Evolutionary conservation across 2,113 vertebrate genomes (phyloP).

Genomic region (Heterotilapia buettikoferi): DNA sequence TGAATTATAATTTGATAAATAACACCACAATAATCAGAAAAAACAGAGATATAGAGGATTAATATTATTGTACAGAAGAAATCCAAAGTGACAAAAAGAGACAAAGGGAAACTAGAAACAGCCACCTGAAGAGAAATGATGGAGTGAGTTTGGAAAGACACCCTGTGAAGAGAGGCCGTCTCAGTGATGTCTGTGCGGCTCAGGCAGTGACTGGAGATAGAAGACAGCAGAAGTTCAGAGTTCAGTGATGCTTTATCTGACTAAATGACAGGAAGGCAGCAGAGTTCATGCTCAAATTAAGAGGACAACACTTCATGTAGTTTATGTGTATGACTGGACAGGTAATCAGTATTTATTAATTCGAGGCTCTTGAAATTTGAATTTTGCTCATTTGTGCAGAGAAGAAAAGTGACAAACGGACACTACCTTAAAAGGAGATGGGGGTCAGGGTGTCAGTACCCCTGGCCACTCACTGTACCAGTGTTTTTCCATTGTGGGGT

Average conservation of each 20-base stretch:
- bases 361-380: too few species aligned
- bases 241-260: neutral
- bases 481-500: too few species aligned
- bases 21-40: constrained; percentile 37
- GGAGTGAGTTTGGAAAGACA: constrained; percentile 20
- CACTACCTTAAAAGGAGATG: too few species aligned
- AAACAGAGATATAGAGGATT: constrained; percentile 63
- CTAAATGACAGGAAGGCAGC: neutral
- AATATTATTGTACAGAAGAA: constrained; percentile 62
- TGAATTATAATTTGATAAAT: neutral
- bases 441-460: too few species aligned
- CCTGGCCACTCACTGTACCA: too few species aligned
- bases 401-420: too few species aligned
- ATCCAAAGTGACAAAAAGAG: constrained; percentile 51
- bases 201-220: neutral
- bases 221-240: neutral
- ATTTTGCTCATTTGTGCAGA: too few species aligned
- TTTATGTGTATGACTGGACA: too few species aligned
- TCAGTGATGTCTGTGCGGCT: constrained; percentile 62
- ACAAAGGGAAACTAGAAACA: constrained; percentile 6
- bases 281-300: neutral
- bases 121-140: constrained; percentile 47
- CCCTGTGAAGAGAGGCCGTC: constrained; percentile 15
- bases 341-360: too few species aligned
- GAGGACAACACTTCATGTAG: too few species aligned